A percentile compares a stretch with the other conserved stretches of the same genome.
Evolutionary conservation across 2,797 vertebrate genomes (phyloP).

Genomic region (Pseudochirops corinnae): DNA sequence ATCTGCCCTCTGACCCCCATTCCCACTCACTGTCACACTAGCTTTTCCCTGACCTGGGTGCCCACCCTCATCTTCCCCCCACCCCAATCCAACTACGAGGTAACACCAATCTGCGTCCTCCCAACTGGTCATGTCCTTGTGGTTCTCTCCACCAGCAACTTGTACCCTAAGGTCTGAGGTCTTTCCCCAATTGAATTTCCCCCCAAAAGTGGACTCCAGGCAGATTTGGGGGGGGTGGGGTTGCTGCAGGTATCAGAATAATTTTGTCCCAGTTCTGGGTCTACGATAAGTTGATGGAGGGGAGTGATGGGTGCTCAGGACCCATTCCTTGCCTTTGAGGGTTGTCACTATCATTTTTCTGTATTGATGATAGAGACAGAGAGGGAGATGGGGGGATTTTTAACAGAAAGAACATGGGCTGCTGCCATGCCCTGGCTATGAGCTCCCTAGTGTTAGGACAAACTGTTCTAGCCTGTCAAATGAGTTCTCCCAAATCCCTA

Average conservation of each 20-base stretch:
- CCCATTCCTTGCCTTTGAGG: not conserved
- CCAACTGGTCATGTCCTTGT: not conserved
- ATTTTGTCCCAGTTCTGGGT: not conserved
- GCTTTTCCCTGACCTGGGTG: not conserved
- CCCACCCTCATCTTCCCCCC: not conserved
- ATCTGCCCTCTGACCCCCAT: not conserved
- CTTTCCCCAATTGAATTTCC: not conserved
- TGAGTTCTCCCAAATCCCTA: not conserved
- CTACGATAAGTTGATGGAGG: not conserved
- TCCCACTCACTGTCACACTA: not conserved
- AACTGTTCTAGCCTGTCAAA: not conserved
- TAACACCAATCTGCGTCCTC: not conserved
- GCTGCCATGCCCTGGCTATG: not conserved
- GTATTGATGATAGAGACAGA: not conserved
- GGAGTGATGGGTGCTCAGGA: not conserved
- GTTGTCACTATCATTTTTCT: not conserved
- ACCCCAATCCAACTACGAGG: not conserved
- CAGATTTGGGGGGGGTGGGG: rapidly evolving
- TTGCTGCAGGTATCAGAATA: not conserved
- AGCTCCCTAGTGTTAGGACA: not conserved
- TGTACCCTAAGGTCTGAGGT: not conserved
- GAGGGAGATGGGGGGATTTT: not conserved
- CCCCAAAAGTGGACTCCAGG: not conserved
- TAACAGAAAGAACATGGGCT: not conserved
- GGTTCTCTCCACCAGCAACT: not conserved